phyloP scores from a whole-genome alignment of 2,797 vertebrate species.

The Leucoraja ocellata region DNA sequence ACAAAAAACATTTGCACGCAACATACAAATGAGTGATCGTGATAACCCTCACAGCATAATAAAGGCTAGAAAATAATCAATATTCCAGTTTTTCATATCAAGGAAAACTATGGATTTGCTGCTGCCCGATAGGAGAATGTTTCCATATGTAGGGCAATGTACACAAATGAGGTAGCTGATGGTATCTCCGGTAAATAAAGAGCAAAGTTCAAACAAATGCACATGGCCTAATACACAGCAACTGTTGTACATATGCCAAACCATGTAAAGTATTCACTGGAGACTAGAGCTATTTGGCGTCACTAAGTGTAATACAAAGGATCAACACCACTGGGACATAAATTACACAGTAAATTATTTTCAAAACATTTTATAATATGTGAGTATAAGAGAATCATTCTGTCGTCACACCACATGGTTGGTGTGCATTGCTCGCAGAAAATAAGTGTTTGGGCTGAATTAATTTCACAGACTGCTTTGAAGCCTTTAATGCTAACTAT shows the following conservation, averaged over 20 bases:
- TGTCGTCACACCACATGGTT: not conserved
- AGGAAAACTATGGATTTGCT: not conserved
- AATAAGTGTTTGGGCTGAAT: not conserved
- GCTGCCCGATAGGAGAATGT: conserved; percentile 1
- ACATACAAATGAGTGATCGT: not conserved
- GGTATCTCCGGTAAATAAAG: conserved; percentile 24
- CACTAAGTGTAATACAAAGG: conserved; percentile 27
- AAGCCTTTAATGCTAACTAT: conserved; percentile 36
- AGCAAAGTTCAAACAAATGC: conserved; percentile 29
- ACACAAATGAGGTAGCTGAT: conserved; percentile 27
- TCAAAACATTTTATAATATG: not conserved
- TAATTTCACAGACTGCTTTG: not conserved
- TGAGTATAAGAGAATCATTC: not conserved
- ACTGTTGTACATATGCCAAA: conserved; percentile 31
- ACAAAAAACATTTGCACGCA: not conserved
- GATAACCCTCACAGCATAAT: conserved; percentile 2
- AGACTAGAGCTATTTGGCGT: conserved; percentile 26
- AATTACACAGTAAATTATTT: conserved; percentile 35
- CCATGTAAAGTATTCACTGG: conserved; percentile 16
- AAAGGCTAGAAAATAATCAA: not conserved
- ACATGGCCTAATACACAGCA: conserved; percentile 19
- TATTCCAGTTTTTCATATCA: conserved; percentile 5
- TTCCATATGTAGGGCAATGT: conserved; percentile 32
- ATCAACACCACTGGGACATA: conserved; percentile 26
- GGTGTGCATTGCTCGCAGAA: not conserved